A percentile compares a stretch with the other conserved stretches of the same genome.
These are phyloP conservation scores for Gymnoscopelus braueri DNA, from an alignment of 2,797 vertebrate genomes.

Conservation along the genomic window DNA sequence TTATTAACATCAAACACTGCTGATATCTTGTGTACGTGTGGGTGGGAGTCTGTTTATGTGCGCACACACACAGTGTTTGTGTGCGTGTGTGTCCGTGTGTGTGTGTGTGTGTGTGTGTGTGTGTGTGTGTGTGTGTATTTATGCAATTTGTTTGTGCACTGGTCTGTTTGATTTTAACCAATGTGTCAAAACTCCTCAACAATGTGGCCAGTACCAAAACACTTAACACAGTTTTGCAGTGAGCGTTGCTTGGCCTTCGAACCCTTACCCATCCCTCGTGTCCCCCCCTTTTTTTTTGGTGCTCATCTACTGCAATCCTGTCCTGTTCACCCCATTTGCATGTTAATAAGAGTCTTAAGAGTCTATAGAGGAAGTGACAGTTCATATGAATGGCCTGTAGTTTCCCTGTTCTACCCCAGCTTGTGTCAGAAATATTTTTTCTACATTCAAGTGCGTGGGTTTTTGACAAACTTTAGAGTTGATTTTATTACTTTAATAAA, in stretches of 20 bases:
- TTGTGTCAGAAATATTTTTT: too few relatives aligned
- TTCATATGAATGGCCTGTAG: constrained; percentile 68
- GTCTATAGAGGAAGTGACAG: neutral
- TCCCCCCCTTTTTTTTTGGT: constrained; percentile 65
- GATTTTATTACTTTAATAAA: too few relatives aligned
- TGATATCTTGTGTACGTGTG: too few relatives aligned
- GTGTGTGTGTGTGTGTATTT: neutral
- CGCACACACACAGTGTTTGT: neutral
- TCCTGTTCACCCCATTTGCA: constrained; percentile 75
- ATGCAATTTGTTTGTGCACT: neutral
- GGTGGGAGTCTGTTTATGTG: too few relatives aligned
- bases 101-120: constrained; percentile 10
- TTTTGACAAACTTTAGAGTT: too few relatives aligned
- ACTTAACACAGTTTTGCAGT: constrained; percentile 27
- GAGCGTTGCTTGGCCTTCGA: neutral
- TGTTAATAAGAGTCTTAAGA: constrained; percentile 72
- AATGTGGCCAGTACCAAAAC: constrained; percentile 30
- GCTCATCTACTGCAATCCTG: constrained; percentile 70
- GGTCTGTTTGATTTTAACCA: constrained; percentile 8
- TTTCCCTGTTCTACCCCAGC: constrained; percentile 79
- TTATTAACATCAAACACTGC: too few relatives aligned
- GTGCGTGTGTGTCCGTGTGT: neutral
- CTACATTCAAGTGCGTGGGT: constrained; percentile 65
- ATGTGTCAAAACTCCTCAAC: constrained; percentile 51
- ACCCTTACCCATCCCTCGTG: constrained; percentile 46